phyloP scores from a whole-genome alignment of 2,888 invertebrate genomes.

The Limnephilus marmoratus region DNA sequence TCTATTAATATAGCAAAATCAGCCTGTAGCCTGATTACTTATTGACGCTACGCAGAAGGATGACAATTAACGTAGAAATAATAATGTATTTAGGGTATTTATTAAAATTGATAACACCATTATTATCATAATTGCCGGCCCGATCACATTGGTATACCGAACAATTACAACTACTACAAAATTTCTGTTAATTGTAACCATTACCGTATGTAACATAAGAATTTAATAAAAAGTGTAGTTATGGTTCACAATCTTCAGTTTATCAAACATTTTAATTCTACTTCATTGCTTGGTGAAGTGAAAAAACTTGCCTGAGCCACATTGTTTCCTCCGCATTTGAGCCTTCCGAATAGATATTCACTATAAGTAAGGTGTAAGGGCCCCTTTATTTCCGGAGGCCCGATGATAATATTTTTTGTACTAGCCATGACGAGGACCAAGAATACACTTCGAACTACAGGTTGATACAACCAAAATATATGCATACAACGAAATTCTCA shows the following conservation, averaged over 20 bases:
- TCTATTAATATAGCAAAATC: too few species aligned
- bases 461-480: not conserved
- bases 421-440: conserved; percentile 17
- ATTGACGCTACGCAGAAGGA: too few species aligned
- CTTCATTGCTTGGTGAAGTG: not conserved
- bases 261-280: not conserved
- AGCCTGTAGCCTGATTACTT: too few species aligned
- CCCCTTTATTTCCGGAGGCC: conserved; percentile 51
- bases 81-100: too few species aligned
- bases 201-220: too few species aligned
- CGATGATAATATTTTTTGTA: conserved; percentile 42
- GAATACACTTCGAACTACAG: not conserved
- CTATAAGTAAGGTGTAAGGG: conserved; percentile 47
- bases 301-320: conserved; percentile 49
- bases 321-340: conserved; percentile 41
- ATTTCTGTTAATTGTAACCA: too few species aligned
- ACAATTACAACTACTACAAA: too few species aligned
- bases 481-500: not conserved
- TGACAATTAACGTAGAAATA: too few species aligned
- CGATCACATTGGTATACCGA: too few species aligned
- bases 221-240: not conserved
- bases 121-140: too few species aligned
- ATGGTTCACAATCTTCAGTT: not conserved
- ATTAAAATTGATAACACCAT: too few species aligned
- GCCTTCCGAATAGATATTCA: conserved; percentile 38